Evolutionary conservation across 2,797 vertebrate species (phyloP), one percentile per base, ranked within the genome.

Genomic region (Prionace glauca): DNA sequence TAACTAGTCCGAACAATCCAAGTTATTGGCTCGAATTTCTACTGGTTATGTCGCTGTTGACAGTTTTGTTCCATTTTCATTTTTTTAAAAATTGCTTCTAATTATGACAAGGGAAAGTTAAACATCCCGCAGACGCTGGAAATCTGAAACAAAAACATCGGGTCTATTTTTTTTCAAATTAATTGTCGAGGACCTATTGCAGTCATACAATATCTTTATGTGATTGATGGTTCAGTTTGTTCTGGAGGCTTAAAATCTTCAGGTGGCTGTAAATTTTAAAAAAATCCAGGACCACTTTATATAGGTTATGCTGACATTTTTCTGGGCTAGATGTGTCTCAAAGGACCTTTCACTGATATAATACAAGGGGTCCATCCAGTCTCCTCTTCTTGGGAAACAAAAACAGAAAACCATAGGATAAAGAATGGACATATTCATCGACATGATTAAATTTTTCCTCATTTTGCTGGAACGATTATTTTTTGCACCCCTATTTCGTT

Each of bases 1-100:
- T 69, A 69, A 69, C 90, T 24, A 24, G 90, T 69, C 62, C 22
- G 65, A 92, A 67, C 36, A 92, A 92, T 22, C 56, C n/a, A 69
- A 36, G 32, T 41, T 69, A 67, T 92, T 92, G 62, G 9, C n/a
- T 69, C 9, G 24, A 36, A 92, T 92, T 69, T 41, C 14, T 69
- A 36, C 62, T 41, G 20, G 62, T 41, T 84, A 45, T 45, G 22
- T 45, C 41, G 41, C n/a, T 24, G n/a, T 92, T 67, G 32, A 67
- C n/a, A 92, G 22, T 92, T 65, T 69, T 92, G 62, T 92, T 41
- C 62, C n/a, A 92, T 69, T 69, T 92, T 36, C 65, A 41, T 92
- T 92, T 65, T 91, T 84, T 32, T 11, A 11, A 9, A 1, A 67
- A 67, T 67, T 92, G 62, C 18, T 92, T 67, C 22, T 67, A 67